These are phyloP conservation scores for Eulacestoma nigropectus DNA, from an alignment of 2,113 vertebrate species.

Conservation along the genomic window DNA sequence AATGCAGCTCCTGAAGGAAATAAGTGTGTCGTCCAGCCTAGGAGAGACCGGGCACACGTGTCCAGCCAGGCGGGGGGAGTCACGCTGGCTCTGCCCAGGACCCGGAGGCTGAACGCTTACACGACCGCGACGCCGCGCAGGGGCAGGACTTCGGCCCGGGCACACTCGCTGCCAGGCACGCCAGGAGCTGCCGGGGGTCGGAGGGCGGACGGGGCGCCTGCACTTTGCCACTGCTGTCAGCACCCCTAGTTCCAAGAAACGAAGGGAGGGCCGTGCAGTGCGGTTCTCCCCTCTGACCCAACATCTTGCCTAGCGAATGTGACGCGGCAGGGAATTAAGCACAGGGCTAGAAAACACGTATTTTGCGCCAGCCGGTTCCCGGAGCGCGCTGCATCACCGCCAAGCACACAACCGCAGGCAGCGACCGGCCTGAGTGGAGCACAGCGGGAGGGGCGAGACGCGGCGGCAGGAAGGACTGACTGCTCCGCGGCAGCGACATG, in stretches of 20 bases:
- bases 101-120: fast-evolving
- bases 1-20: background rate
- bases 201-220: fast-evolving
- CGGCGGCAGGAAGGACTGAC: fast-evolving
- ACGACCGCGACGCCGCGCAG: fast-evolving
- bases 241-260: fast-evolving
- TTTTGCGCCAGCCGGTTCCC: background rate
- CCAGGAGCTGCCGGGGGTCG: background rate
- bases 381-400: background rate
- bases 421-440: background rate
- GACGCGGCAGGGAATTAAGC: background rate
- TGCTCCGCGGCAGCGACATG: background rate
- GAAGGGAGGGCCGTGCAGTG: fast-evolving
- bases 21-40: background rate
- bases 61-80: fast-evolving
- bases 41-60: background rate
- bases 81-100: fast-evolving
- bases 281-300: fast-evolving
- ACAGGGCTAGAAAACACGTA: fast-evolving
- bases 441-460: background rate
- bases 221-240: background rate
- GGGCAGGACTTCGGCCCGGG: background rate
- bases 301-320: fast-evolving
- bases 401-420: background rate
- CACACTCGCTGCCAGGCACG: fast-evolving